Evolutionary conservation across 1,140 invertebrate species (phyloP), one percentile per base, ranked within the genome.

Genomic region (Pseudomyrmex pallidus): DNA sequence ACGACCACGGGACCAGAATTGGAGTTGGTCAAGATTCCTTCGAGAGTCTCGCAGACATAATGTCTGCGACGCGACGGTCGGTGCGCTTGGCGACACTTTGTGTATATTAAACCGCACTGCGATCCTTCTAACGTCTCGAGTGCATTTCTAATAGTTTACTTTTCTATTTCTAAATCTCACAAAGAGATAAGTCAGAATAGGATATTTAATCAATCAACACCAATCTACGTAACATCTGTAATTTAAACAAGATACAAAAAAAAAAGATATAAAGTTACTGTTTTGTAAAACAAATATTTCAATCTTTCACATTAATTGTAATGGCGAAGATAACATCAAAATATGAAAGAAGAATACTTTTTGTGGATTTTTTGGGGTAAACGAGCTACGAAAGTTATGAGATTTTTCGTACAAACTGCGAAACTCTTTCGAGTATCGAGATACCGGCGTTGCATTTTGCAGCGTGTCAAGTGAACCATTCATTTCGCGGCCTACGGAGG

Each of bases 401-500:
- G 72, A 62, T 74, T 25, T 74, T 8, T 8, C 15, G 17, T 13
- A 46, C 46, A 35, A 74, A 74, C 15, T 50, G 12, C 59, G 25
- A 74, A 35, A 35, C 35, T 35, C 17, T 13, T 48, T 74, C 56
- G 35, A 59, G 35, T 74, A 74, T 74, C 54, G n/a, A 57, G 10
- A 1, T 56, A 48, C 20, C 12, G 35, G 35, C 3, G 13, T n/a
- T 67, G 22, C 25, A 77, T 77, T 13, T 66, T 54, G n/a, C 25
- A 25, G 2, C 25, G 46, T 9, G 46, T 10, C n/a, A 50, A 22
- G 54, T 25, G 74, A 48, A 63, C 73, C 85, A 87, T 87, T 87
- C 85, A 84, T 67, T 86, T 73, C 73, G 67, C 20, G 57, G 67
- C 63, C 68, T 35, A 54, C 73, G 85, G 62, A 87, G 68, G 57